Percentiles rank a stretch among this genome's conserved stretches.
phyloP scores from a whole-genome alignment of 2,113 vertebrate species.

The Zeus faber region DNA sequence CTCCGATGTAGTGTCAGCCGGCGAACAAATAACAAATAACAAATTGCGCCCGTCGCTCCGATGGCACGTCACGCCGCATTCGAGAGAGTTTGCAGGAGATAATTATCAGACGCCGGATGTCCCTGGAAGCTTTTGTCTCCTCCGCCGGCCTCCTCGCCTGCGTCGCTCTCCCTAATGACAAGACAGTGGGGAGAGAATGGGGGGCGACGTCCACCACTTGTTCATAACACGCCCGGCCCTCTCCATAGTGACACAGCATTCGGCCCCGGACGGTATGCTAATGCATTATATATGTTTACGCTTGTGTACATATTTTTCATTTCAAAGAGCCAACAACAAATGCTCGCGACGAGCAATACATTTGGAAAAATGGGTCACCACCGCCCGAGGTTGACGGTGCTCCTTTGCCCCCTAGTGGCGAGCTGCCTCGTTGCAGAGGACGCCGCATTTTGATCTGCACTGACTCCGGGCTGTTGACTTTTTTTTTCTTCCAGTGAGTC shows the following conservation, averaged over 20 bases:
- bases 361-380: constrained; percentile 77
- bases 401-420: constrained; percentile 79
- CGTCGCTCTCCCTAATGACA: constrained; percentile 28
- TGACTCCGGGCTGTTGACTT: constrained; percentile 59
- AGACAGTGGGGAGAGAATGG: constrained; percentile 8
- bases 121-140: constrained; percentile 7
- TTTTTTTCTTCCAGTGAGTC: constrained; percentile 30
- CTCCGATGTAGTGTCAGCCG: constrained; percentile 9
- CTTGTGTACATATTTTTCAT: constrained; percentile 58
- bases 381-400: constrained; percentile 64
- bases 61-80: constrained; percentile 7
- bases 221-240: constrained; percentile 44
- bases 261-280: constrained; percentile 49
- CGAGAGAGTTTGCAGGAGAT: constrained; percentile 23
- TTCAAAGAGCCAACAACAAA: constrained; percentile 63
- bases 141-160: background rate
- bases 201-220: constrained; percentile 23
- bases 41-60: constrained; percentile 9
- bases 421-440: constrained; percentile 56
- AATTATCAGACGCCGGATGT: constrained; percentile 29
- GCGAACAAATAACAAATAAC: constrained; percentile 32
- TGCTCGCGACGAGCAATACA: constrained; percentile 46
- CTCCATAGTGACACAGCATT: constrained; percentile 44
- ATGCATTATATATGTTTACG: constrained; percentile 65
- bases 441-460: constrained; percentile 31